phyloP scores from a whole-genome alignment of 2,113 vertebrate genomes.

The Semicossyphus pulcher region DNA sequence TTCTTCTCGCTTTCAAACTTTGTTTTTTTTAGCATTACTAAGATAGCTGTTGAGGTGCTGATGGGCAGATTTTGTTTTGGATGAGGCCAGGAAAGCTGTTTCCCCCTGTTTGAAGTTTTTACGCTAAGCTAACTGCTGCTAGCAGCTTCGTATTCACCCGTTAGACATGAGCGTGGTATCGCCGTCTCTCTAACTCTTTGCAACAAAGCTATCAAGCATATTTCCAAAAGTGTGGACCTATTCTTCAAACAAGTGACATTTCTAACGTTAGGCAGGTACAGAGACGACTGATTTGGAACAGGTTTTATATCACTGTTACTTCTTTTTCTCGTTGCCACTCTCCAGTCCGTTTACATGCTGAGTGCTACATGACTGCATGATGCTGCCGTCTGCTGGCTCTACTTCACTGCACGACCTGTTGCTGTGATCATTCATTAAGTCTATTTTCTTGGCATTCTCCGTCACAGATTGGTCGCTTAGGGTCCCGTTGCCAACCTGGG shows the following conservation, averaged over 20 bases:
- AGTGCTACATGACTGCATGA: constrained; percentile 3
- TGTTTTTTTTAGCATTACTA: no score
- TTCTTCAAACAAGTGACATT: not conserved
- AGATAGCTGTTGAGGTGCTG: not conserved
- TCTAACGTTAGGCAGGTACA: not conserved
- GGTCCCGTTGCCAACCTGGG: constrained; percentile 36
- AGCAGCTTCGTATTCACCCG: not conserved
- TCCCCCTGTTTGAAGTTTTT: not conserved
- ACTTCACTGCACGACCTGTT: constrained; percentile 8
- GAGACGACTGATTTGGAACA: not conserved
- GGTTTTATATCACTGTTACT: not conserved
- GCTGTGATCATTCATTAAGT: not conserved
- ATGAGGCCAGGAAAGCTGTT: not conserved
- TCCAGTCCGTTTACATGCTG: constrained; percentile 9
- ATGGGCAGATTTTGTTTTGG: not conserved
- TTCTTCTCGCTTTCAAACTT: no score
- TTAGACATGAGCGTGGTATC: not conserved
- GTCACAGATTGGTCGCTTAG: constrained; percentile 55
- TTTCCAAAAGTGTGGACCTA: constrained; percentile 10
- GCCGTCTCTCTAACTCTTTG: not conserved
- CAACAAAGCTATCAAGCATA: not conserved
- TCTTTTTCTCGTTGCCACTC: not conserved
- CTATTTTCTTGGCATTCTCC: not conserved
- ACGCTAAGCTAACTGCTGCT: not conserved
- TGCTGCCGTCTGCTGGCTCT: not conserved